A percentile compares a stretch with the other conserved stretches of the same genome.
Evolutionary conservation across 2,797 vertebrate genomes (phyloP).

Genomic region (Ibycter americanus): DNA sequence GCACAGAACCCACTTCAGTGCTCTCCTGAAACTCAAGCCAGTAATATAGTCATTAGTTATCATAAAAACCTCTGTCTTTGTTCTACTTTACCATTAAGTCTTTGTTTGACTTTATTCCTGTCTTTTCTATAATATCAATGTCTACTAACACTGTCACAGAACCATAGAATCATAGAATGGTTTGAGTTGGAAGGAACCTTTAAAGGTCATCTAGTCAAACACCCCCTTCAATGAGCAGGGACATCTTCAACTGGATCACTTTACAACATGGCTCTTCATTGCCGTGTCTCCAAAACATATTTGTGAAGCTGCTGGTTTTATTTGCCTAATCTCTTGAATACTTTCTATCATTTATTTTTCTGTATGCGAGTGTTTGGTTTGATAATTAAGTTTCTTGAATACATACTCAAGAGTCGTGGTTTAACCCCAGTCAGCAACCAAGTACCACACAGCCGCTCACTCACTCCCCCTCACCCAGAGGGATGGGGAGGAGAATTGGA

Average conservation of each 20-base stretch:
- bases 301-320: background rate
- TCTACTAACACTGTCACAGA: background rate
- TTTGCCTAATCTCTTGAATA: background rate
- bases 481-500: too few species aligned
- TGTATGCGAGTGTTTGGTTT: background rate
- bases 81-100: background rate
- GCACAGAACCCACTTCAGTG: background rate
- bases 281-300: background rate
- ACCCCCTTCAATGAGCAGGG: accelerated
- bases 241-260: background rate
- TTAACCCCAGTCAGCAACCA: too few species aligned
- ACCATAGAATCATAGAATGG: background rate
- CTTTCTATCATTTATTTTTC: background rate
- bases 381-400: background rate
- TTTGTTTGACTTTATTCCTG: background rate
- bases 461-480: too few species aligned
- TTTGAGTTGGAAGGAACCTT: background rate
- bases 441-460: too few species aligned
- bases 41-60: too few species aligned
- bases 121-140: background rate
- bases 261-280: background rate
- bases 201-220: background rate
- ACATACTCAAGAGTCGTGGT: background rate
- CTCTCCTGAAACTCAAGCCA: background rate
- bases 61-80: background rate